Evolutionary conservation across 2,888 invertebrate species (phyloP).

Genomic region (Lasius fuliginosus): DNA sequence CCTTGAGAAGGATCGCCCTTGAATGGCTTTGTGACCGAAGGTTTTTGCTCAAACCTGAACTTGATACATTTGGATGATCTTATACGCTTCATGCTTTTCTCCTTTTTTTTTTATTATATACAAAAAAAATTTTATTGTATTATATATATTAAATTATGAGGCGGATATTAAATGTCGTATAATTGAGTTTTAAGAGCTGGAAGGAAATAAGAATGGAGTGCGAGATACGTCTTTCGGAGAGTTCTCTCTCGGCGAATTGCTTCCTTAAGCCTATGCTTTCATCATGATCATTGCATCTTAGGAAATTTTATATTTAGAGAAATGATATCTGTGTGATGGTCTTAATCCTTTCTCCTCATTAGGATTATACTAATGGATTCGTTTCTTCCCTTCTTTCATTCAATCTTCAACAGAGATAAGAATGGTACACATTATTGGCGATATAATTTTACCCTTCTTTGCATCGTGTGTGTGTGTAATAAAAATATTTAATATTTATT

Average conservation of each 20-base stretch:
- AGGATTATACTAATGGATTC: slow-evolving; percentile 12
- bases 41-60: background rate
- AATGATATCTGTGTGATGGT: slow-evolving; percentile 40
- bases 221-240: slow-evolving; percentile 12
- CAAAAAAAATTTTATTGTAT: background rate
- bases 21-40: background rate
- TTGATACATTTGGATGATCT: background rate
- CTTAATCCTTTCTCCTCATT: slow-evolving; percentile 7
- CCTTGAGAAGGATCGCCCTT: background rate
- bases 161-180: background rate
- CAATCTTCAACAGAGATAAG: background rate
- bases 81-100: background rate
- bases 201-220: slow-evolving; percentile 35
- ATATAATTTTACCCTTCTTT: background rate
- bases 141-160: background rate
- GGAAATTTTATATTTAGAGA: slow-evolving; percentile 45
- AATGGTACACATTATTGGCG: background rate
- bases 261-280: slow-evolving; percentile 49
- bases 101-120: background rate
- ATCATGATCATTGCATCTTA: slow-evolving; percentile 43
- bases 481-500: slow-evolving; percentile 6
- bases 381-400: background rate
- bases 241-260: slow-evolving; percentile 44
- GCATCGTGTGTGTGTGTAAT: background rate
- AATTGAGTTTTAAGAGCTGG: background rate